phyloP scores from a whole-genome alignment of 2,797 vertebrate species.

The Anolis apletophallus region DNA sequence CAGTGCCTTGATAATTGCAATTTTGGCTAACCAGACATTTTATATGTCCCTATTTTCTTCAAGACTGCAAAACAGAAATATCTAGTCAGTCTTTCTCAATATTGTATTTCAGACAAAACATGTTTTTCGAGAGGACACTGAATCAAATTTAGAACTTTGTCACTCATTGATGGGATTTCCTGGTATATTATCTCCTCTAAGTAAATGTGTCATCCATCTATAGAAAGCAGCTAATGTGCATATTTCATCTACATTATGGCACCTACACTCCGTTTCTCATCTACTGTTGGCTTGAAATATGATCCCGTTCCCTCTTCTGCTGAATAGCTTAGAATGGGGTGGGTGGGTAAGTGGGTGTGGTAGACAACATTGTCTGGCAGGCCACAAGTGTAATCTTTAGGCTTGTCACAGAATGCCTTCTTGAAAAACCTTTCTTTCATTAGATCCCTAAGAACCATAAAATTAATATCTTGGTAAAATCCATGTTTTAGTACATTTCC shows the following conservation, averaged over 20 bases:
- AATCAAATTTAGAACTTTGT: background rate
- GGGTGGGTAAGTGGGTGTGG: background rate
- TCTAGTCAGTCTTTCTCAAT: background rate
- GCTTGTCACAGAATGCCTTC: background rate
- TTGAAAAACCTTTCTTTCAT: too few relatives aligned
- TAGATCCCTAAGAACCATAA: background rate
- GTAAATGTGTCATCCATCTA: background rate
- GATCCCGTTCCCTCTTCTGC: background rate
- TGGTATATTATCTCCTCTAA: background rate
- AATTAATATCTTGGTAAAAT: background rate
- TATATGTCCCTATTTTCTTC: slow-evolving; percentile 7
- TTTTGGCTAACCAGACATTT: slow-evolving; percentile 8
- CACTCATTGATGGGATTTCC: background rate
- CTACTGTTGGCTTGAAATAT: background rate
- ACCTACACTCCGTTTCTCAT: background rate
- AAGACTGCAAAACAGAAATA: slow-evolving; percentile 3
- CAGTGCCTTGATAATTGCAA: slow-evolving; percentile 6
- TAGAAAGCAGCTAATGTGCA: background rate
- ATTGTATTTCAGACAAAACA: background rate
- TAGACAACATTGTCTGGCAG: background rate
- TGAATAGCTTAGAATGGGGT: background rate
- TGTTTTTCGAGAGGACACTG: background rate
- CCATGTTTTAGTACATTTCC: background rate
- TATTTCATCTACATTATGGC: background rate
- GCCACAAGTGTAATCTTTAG: background rate